These are phyloP conservation scores for Teleopsis dalmanni DNA, from an alignment of 1,140 invertebrate species.

Conservation along the genomic window DNA sequence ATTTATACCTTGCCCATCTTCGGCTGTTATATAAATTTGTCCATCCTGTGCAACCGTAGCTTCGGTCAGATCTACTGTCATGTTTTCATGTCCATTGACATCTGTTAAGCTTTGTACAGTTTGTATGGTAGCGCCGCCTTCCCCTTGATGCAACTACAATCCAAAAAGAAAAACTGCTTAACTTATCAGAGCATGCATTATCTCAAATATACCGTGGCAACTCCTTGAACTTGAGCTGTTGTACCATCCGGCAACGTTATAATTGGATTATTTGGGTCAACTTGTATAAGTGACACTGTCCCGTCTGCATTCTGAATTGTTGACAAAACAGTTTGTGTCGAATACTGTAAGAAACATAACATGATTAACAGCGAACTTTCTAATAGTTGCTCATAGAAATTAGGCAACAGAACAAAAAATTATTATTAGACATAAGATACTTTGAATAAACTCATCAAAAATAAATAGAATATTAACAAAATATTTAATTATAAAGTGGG, in stretches of 20 bases:
- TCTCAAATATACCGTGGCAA: slow-evolving; percentile 62
- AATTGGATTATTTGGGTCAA: slow-evolving; percentile 89
- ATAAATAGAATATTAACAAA: slow-evolving; percentile 5
- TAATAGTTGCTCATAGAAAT: not conserved
- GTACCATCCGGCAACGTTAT: slow-evolving; percentile 93
- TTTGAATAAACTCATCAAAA: slow-evolving; percentile 5
- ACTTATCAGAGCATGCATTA: not conserved
- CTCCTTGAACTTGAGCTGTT: slow-evolving; percentile 85
- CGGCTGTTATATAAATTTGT: slow-evolving; percentile 88
- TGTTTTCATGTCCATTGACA: slow-evolving; percentile 58
- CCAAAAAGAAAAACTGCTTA: slow-evolving; percentile 1
- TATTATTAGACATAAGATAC: slow-evolving; percentile 1
- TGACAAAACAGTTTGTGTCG: slow-evolving; percentile 84
- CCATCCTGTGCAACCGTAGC: slow-evolving; percentile 83
- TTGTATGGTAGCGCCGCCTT: slow-evolving; percentile 62
- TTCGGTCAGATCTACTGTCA: slow-evolving; percentile 80
- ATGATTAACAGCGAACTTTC: slow-evolving; percentile 5
- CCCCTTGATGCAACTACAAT: slow-evolving; percentile 68
- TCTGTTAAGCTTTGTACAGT: slow-evolving; percentile 62
- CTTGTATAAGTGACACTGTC: slow-evolving; percentile 91
- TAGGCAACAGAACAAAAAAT: not conserved
- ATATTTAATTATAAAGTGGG: not conserved
- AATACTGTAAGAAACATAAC: slow-evolving; percentile 51
- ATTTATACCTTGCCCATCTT: slow-evolving; percentile 78
- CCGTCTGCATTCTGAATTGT: slow-evolving; percentile 95